phyloP scores from a whole-genome alignment of 2,113 vertebrate genomes.

The Mirza zaza region DNA sequence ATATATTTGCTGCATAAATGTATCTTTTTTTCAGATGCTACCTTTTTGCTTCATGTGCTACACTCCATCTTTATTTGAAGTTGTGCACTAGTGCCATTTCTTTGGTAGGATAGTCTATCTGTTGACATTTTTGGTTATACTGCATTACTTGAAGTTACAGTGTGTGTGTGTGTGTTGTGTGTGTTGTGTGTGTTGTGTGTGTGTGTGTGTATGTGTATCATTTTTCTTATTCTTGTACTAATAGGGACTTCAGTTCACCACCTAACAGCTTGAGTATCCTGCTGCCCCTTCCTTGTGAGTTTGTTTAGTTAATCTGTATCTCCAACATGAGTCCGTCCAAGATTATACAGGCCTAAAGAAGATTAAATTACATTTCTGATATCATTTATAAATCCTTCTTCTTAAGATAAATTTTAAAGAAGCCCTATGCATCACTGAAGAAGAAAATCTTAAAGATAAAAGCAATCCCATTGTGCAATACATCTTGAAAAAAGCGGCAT shows the following conservation, averaged over 20 bases:
- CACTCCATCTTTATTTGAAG: not conserved
- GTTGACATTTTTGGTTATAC: not conserved
- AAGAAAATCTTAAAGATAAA: not conserved
- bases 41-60: not conserved
- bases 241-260: not conserved
- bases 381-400: not conserved
- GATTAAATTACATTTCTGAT: not conserved
- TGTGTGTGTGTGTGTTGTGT: not conserved
- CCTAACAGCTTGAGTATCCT: not conserved
- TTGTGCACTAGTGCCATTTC: not conserved
- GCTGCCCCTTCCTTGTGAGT: not conserved
- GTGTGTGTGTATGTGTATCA: fast-evolving
- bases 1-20: not conserved
- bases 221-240: not conserved
- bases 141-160: not conserved
- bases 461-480: not conserved
- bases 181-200: too few relatives aligned
- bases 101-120: not conserved
- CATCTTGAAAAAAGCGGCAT: not conserved
- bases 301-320: not conserved
- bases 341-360: not conserved
- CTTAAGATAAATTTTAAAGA: not conserved
- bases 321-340: not conserved
- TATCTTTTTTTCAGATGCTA: not conserved
- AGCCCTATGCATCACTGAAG: not conserved